phyloP scores from a whole-genome alignment of 2,888 invertebrate genomes.

The Leptothorax acervorum region DNA sequence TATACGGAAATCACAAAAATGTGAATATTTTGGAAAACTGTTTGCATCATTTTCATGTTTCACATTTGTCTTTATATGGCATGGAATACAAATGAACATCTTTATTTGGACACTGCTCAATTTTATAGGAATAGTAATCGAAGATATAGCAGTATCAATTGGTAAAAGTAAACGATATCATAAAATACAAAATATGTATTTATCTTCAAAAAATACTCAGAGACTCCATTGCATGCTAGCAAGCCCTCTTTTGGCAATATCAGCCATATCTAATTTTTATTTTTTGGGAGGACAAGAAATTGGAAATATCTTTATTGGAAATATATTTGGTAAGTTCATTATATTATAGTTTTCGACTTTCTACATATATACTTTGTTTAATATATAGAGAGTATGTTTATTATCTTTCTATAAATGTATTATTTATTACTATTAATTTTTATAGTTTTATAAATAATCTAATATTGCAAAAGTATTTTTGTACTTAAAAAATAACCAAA shows the following conservation, averaged over 20 bases:
- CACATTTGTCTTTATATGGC: constrained; percentile 95
- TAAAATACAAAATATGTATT: constrained; percentile 83
- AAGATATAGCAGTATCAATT: constrained; percentile 88
- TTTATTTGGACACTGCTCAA: constrained; percentile 96
- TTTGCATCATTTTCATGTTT: constrained; percentile 92
- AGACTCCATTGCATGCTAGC: constrained; percentile 90
- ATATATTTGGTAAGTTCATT: constrained; percentile 87
- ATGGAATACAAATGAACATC: constrained; percentile 92
- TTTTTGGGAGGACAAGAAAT: constrained; percentile 93
- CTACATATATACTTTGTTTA: neutral
- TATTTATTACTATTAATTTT: constrained; percentile 57
- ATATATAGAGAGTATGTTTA: constrained; percentile 21
- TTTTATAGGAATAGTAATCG: constrained; percentile 92
- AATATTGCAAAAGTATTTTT: neutral
- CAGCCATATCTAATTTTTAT: constrained; percentile 95
- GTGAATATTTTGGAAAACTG: constrained; percentile 87
- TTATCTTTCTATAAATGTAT: constrained; percentile 64
- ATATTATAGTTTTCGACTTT: constrained; percentile 51
- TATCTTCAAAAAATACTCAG: constrained; percentile 85
- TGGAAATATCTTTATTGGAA: constrained; percentile 90
- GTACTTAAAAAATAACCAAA: neutral
- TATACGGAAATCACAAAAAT: constrained; percentile 77
- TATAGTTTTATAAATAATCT: neutral
- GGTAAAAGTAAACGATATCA: constrained; percentile 86
- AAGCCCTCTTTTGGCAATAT: constrained; percentile 91